phyloP scores from a whole-genome alignment of 2,888 invertebrate species.

The Meandrusa payeni region DNA sequence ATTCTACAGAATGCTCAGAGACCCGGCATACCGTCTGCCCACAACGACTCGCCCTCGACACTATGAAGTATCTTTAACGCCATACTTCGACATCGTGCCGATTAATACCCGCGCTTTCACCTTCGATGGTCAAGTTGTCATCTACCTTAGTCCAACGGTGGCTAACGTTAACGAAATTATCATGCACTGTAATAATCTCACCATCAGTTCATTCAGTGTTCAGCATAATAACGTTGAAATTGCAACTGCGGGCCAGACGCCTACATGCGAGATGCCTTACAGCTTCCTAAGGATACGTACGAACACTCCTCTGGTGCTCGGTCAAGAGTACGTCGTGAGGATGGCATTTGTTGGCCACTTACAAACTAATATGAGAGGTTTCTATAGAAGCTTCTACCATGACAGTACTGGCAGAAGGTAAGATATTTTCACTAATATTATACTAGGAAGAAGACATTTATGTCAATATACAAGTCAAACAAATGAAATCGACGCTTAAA shows the following conservation, averaged over 20 bases:
- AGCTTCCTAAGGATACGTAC: slow-evolving; percentile 53
- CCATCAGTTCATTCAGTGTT: slow-evolving; percentile 61
- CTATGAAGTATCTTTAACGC: slow-evolving; percentile 77
- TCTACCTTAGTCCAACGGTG: slow-evolving; percentile 42
- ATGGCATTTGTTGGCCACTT: slow-evolving; percentile 85
- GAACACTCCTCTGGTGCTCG: slow-evolving; percentile 29
- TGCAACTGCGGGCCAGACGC: slow-evolving; percentile 34
- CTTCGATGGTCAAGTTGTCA: slow-evolving; percentile 65
- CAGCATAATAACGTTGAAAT: slow-evolving; percentile 34
- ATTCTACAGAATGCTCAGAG: slow-evolving; percentile 43
- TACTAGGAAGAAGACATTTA: no score
- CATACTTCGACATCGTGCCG: slow-evolving; percentile 58
- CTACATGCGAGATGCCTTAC: slow-evolving; percentile 45
- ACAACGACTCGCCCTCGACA: slow-evolving; percentile 65
- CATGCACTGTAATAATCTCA: slow-evolving; percentile 62
- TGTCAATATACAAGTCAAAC: no score
- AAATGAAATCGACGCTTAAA: no score
- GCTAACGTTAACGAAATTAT: slow-evolving; percentile 47
- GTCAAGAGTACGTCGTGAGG: slow-evolving; percentile 79
- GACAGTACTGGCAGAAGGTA: slow-evolving; percentile 78
- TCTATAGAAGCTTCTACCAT: slow-evolving; percentile 89
- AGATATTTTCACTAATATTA: not conserved
- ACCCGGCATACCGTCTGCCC: slow-evolving; percentile 66
- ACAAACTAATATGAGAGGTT: slow-evolving; percentile 87
- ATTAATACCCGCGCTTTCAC: slow-evolving; percentile 44